Conservation (phyloP, 1,140 invertebrate genomes). For the Drosophila ercepeae region DNA sequence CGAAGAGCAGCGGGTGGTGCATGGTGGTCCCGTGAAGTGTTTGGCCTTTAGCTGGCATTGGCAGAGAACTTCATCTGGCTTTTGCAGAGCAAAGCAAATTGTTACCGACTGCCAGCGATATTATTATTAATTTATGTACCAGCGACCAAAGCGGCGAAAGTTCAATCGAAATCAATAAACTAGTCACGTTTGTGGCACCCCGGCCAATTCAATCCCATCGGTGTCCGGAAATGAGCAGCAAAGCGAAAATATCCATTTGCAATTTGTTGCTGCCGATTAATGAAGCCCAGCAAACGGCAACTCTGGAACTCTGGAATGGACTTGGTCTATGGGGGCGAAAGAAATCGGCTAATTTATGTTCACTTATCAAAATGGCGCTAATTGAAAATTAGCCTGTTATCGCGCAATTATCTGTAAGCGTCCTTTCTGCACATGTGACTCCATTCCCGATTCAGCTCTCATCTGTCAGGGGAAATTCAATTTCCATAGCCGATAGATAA, state of each 20-base stretch:
- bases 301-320: no score
- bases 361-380: conserved; percentile 79
- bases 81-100: conserved; percentile 80
- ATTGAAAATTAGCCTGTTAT: conserved; percentile 81
- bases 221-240: conserved; percentile 56
- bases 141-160: conserved; percentile 34
- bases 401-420: conserved; percentile 72
- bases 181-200: conserved; percentile 66
- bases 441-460: conserved; percentile 10
- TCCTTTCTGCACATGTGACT: conserved; percentile 18
- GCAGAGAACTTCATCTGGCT: conserved; percentile 13
- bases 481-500: conserved; percentile 71
- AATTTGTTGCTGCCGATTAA: conserved; percentile 63
- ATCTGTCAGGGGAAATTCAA: conserved; percentile 53
- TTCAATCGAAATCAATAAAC: conserved; percentile 75
- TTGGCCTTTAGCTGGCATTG: conserved; percentile 61
- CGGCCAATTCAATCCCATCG: conserved; percentile 18
- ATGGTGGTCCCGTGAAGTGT: conserved; percentile 52
- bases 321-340: conserved; percentile 7
- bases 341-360: conserved; percentile 75
- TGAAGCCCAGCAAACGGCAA: conserved; percentile 15
- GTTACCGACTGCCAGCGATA: conserved; percentile 68
- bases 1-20: conserved; percentile 27
- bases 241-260: conserved; percentile 73
- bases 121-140: conserved; percentile 80